Evolutionary conservation across 2,113 vertebrate genomes (phyloP), one percentile per base, ranked within the genome.

Genomic region (Corvus cornix): DNA sequence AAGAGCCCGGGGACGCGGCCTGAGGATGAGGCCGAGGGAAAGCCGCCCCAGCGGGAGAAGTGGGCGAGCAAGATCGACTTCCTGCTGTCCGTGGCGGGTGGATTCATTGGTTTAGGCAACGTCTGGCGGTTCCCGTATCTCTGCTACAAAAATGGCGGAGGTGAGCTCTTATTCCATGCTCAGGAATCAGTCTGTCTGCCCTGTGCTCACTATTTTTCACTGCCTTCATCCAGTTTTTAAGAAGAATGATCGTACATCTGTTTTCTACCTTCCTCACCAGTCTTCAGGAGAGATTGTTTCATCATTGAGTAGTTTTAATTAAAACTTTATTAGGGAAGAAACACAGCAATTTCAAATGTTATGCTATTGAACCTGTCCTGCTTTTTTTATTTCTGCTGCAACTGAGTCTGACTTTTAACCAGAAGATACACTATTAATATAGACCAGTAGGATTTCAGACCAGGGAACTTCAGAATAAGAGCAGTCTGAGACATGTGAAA

Each of bases 131-230:
- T 99, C 82, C 99, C 99, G 20, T 99, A 99, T 97, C 99, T 99
- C 98, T 99, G 99, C 99, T 99, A 99, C 97, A 99, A 99, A 93
- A 99, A 99, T 24, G 99, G 99, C 95, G 99, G 99, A 98, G 99
- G 99, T 99, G 90, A 98, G 98, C 35, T 12, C 20, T 24, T 30
- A 16, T 49, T 26, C 39, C 41, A 0, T 17, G 21, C 49, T 58
- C 52, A 4, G 19, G 4, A 13, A 5, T 22, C 67, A 0, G 1
- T 31, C 60, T 17, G 4, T 5, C 52, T 55, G 48, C 64, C 79
- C 43, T 10, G 0, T 1, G 41, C 63, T 46, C 28, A 0, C 56
- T 43, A 0, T 12, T 75, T 35, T 28, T 19, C 51, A 33, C 17
- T n/a, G 33, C 51, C 18, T 60, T 58, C 73, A 28, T 18, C 8